Percentiles rank a stretch among this genome's conserved stretches.
phyloP scores from a whole-genome alignment of 2,797 vertebrate genomes.

The Spondyliosoma cantharus region DNA sequence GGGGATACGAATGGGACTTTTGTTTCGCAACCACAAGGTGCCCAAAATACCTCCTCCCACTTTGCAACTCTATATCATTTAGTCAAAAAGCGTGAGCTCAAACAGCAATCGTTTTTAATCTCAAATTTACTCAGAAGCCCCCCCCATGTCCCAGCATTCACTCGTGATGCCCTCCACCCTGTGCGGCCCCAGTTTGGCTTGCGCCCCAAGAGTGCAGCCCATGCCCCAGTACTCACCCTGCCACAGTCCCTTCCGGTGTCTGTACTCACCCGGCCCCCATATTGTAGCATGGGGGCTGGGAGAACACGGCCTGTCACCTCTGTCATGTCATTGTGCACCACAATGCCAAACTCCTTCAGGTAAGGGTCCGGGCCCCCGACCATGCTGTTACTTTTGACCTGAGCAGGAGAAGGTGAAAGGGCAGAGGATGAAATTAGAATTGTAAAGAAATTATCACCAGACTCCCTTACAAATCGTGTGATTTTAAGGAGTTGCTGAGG shows the following conservation, averaged over 20 bases:
- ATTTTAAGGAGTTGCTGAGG: too few relatives aligned
- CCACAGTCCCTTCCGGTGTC: constrained; percentile 89
- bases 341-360: constrained; percentile 98
- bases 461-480: too few relatives aligned
- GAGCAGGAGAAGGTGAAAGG: neutral
- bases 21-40: neutral
- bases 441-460: too few relatives aligned
- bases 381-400: constrained; percentile 99
- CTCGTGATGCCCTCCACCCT: constrained; percentile 22
- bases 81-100: neutral
- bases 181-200: constrained; percentile 19
- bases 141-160: constrained; percentile 44
- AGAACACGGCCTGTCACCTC: constrained; percentile 97
- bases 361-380: constrained; percentile 98
- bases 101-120: neutral
- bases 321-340: constrained; percentile 99
- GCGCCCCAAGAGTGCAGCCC: constrained; percentile 44
- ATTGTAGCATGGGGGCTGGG: constrained; percentile 98
- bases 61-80: constrained; percentile 5
- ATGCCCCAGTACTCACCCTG: constrained; percentile 87
- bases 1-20: neutral
- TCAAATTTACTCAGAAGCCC: neutral
- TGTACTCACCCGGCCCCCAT: constrained; percentile 96
- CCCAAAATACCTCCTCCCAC: neutral
- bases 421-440: neutral